These are phyloP conservation scores for Aleadryas rufinucha DNA, from an alignment of 2,113 vertebrate species.

Conservation along the genomic window DNA sequence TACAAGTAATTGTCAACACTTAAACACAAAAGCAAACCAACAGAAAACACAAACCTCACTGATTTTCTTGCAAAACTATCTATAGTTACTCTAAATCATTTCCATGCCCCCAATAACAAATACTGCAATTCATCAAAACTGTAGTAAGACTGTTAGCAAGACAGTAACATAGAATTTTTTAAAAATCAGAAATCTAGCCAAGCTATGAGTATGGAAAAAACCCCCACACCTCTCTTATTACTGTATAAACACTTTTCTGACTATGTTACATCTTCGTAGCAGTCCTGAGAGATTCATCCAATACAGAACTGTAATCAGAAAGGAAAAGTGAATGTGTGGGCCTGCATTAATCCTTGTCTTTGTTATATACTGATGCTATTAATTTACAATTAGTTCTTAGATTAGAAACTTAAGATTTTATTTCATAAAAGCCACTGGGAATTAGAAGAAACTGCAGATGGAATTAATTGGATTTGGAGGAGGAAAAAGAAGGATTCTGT, in stretches of 20 bases:
- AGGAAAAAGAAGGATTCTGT: not conserved
- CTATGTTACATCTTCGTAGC: not conserved
- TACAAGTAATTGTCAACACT: not conserved
- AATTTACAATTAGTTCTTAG: conserved; percentile 45
- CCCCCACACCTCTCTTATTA: not conserved
- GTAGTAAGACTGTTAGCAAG: not conserved
- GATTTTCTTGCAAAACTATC: not conserved
- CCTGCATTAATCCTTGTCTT: conserved; percentile 35
- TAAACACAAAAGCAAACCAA: not conserved
- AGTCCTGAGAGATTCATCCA: conserved; percentile 20
- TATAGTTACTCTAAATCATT: not conserved
- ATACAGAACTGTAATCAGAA: conserved; percentile 30
- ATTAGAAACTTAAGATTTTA: conserved; percentile 43
- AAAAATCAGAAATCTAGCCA: not conserved
- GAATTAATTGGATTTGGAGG: conserved; percentile 40
- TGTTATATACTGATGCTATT: not conserved
- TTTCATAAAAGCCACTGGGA: conserved; percentile 24
- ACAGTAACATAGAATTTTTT: not conserved
- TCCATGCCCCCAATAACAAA: not conserved
- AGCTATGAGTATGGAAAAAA: not conserved
- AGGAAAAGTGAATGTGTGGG: conserved; percentile 13
- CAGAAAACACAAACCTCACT: not conserved
- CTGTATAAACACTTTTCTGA: not conserved
- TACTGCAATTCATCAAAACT: not conserved
- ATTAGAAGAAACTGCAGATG: conserved; percentile 15